phyloP scores from a whole-genome alignment of 2,113 vertebrate species.

The Lepisosteus oculatus region DNA sequence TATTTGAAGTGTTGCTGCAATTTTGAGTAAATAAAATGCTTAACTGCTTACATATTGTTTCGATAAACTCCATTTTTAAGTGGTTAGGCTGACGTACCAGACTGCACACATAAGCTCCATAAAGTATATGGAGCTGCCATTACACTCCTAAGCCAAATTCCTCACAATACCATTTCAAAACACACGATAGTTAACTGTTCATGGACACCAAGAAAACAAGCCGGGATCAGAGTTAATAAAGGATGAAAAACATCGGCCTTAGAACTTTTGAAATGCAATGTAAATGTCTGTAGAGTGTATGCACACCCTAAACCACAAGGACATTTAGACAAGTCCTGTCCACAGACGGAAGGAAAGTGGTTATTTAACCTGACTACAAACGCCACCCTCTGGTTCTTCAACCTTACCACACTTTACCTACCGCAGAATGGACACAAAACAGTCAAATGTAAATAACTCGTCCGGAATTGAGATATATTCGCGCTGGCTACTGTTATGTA shows the following conservation, averaged over 20 bases:
- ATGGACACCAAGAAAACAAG: background rate
- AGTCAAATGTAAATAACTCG: constrained; percentile 13
- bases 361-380: constrained; percentile 62
- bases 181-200: too few relatives aligned
- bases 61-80: too few relatives aligned
- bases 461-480: background rate
- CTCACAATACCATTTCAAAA: too few relatives aligned
- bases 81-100: too few relatives aligned
- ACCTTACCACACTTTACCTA: constrained; percentile 53
- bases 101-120: too few relatives aligned
- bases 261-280: background rate
- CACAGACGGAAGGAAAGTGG: constrained; percentile 38
- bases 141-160: background rate
- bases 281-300: background rate
- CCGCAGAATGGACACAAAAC: constrained; percentile 47
- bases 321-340: background rate
- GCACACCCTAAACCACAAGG: background rate
- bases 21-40: too few relatives aligned
- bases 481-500: background rate
- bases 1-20: too few relatives aligned
- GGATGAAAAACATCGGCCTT: background rate
- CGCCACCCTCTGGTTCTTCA: constrained; percentile 72
- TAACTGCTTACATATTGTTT: too few relatives aligned
- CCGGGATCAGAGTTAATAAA: background rate
- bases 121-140: background rate